phyloP scores from a whole-genome alignment of 2,113 vertebrate species.

The Syrrhaptes paradoxus region DNA sequence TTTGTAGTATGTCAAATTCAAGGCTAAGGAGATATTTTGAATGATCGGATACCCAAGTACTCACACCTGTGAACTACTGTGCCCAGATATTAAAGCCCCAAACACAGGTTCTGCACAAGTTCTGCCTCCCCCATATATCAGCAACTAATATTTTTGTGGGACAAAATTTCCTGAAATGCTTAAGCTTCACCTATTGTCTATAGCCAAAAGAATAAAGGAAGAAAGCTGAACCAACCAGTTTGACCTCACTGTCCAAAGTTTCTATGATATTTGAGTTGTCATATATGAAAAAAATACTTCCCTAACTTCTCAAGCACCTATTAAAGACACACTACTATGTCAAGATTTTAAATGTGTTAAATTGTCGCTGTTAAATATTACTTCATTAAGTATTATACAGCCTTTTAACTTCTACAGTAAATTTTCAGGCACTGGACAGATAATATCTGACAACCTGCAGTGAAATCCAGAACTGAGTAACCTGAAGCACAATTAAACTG shows the following conservation, averaged over 20 bases:
- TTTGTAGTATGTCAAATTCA: neutral
- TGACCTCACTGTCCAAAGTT: neutral
- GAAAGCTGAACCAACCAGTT: neutral
- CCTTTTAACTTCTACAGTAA: neutral
- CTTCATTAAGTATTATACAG: neutral
- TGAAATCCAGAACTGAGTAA: constrained; percentile 1
- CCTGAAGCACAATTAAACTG: constrained; percentile 19
- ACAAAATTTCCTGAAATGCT: neutral
- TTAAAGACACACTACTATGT: neutral
- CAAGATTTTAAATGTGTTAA: neutral
- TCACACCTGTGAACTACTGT: neutral
- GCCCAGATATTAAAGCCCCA: neutral
- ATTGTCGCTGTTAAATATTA: neutral
- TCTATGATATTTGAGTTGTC: neutral
- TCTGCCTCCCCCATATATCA: neutral
- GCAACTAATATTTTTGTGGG: accelerated
- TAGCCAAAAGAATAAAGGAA: neutral
- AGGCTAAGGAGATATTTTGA: neutral
- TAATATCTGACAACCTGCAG: neutral
- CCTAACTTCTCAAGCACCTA: neutral
- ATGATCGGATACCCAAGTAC: neutral
- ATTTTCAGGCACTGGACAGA: neutral
- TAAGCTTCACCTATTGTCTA: neutral
- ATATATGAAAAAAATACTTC: neutral
- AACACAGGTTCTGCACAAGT: neutral